A percentile compares a stretch with the other conserved stretches of the same genome.
Evolutionary conservation across 2,888 invertebrate species (phyloP).

Genomic region (Pterobdella sp.): DNA sequence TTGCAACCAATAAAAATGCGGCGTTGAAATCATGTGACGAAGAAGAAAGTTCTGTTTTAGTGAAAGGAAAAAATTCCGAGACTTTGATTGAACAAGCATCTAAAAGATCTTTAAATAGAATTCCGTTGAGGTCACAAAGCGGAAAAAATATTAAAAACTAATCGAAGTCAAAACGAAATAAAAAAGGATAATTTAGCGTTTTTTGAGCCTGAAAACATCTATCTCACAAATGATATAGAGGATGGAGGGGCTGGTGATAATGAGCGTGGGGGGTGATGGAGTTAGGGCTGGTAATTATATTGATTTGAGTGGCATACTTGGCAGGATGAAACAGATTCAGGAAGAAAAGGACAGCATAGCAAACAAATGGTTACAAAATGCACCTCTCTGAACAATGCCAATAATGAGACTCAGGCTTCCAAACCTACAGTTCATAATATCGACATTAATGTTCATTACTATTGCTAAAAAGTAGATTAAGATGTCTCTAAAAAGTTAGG

Average conservation of each 20-base stretch:
- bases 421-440: no score
- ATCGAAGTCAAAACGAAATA: not conserved
- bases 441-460: no score
- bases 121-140: not conserved
- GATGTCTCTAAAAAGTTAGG: no score
- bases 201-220: slow-evolving; percentile 2
- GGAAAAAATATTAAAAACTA: not conserved
- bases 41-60: not conserved
- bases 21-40: not conserved
- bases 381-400: no score
- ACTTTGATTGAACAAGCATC: not conserved
- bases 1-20: not conserved
- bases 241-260: not conserved
- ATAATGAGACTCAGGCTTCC: no score
- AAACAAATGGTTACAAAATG: no score
- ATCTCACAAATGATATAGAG: not conserved
- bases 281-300: not conserved
- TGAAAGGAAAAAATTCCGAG: not conserved
- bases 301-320: not conserved
- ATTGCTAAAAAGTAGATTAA: no score
- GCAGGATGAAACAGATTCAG: not conserved
- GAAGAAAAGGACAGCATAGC: no score
- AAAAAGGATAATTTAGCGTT: not conserved
- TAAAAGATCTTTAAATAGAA: not conserved
- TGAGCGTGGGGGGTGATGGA: not conserved